phyloP scores from a whole-genome alignment of 1,140 invertebrate species.

The Lasaia peninsularis region DNA sequence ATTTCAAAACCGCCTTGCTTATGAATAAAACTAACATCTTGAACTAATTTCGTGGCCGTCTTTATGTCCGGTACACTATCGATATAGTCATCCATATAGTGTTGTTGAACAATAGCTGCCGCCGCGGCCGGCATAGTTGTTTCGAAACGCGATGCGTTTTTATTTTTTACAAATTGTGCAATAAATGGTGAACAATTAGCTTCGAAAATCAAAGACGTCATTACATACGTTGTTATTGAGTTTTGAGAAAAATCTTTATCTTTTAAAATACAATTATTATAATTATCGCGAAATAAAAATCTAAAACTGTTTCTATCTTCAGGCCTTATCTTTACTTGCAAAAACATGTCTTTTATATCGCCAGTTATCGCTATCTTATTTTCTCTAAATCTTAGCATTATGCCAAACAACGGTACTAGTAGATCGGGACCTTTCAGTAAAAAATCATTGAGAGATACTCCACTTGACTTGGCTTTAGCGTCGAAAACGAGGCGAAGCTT shows the following conservation, averaged over 20 bases:
- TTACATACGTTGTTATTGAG: slow-evolving; percentile 8
- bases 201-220: slow-evolving; percentile 29
- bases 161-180: slow-evolving; percentile 40
- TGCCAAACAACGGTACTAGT: slow-evolving; percentile 29
- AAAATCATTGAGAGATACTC: slow-evolving; percentile 32
- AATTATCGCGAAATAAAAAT: slow-evolving; percentile 27
- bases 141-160: slow-evolving; percentile 32
- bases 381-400: slow-evolving; percentile 37
- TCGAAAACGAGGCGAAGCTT: slow-evolving; percentile 44
- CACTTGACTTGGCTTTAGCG: slow-evolving; percentile 26
- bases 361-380: slow-evolving; percentile 28
- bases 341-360: slow-evolving; percentile 31
- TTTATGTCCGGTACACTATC: slow-evolving; percentile 30
- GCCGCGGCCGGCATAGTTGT: slow-evolving; percentile 28
- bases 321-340: slow-evolving; percentile 24
- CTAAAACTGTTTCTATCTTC: slow-evolving; percentile 30
- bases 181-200: slow-evolving; percentile 37
- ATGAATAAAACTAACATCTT: slow-evolving; percentile 37
- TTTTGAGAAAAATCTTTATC: too few species aligned
- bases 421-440: slow-evolving; percentile 34
- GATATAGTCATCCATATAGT: slow-evolving; percentile 57
- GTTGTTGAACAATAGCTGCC: slow-evolving; percentile 30
- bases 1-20: slow-evolving; percentile 32
- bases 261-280: neutral
- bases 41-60: slow-evolving; percentile 28